Evolutionary conservation across 2,113 vertebrate species (phyloP).

Genomic region (Myiopsitta monachus): DNA sequence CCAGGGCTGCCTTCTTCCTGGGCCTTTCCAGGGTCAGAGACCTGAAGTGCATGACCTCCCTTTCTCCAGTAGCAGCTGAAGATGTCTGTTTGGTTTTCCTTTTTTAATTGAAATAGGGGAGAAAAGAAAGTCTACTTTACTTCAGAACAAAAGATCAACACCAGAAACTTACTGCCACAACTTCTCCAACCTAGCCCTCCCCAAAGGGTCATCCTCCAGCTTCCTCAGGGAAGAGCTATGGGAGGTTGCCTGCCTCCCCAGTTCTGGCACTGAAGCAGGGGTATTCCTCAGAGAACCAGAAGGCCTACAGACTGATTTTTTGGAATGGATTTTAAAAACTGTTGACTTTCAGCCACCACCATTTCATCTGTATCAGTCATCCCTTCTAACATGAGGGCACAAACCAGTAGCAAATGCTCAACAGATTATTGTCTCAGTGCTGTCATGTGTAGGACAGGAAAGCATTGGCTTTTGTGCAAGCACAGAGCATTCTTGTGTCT

Average conservation of each 20-base stretch:
- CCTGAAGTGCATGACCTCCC: neutral
- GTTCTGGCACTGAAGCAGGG: neutral
- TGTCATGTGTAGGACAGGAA: neutral
- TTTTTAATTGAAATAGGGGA: neutral
- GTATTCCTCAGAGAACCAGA: neutral
- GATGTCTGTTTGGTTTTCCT: neutral
- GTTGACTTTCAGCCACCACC: neutral
- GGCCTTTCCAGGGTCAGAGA: neutral
- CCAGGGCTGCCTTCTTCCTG: neutral
- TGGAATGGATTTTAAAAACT: neutral
- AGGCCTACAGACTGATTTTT: neutral
- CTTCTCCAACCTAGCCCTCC: rapidly evolving
- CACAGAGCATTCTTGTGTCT: neutral
- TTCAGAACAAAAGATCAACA: neutral
- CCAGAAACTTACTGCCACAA: neutral
- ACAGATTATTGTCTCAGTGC: neutral
- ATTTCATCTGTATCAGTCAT: neutral
- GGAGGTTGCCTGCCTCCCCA: neutral
- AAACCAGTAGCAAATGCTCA: neutral
- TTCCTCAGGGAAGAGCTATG: neutral
- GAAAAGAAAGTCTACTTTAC: neutral
- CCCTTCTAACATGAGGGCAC: neutral
- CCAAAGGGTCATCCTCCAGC: neutral
- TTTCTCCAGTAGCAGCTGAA: neutral
- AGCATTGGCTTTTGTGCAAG: neutral